phyloP scores from a whole-genome alignment of 1,140 invertebrate species.

The Metaphire vulgaris region DNA sequence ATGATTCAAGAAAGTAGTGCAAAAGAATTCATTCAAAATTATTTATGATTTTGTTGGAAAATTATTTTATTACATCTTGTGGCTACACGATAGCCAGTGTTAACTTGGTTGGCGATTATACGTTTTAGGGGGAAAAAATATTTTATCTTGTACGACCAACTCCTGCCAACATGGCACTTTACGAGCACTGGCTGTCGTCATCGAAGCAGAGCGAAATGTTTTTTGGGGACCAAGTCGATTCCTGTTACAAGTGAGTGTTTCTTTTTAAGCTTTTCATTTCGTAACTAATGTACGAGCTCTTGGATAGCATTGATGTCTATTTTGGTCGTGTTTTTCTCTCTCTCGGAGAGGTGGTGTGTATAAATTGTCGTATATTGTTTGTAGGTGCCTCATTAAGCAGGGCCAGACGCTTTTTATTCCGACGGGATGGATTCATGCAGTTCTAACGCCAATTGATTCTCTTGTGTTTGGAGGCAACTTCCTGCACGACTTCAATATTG shows the following conservation, averaged over 20 bases:
- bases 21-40: too few relatives aligned
- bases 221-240: constrained; percentile 67
- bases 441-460: constrained; percentile 80
- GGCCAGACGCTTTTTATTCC: constrained; percentile 85
- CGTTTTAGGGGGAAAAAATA: constrained; percentile 69
- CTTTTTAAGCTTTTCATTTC: too few relatives aligned
- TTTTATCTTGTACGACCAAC: constrained; percentile 82
- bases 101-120: too few relatives aligned
- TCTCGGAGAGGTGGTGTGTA: too few relatives aligned
- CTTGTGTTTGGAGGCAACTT: constrained; percentile 91
- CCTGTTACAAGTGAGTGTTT: constrained; percentile 24
- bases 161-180: constrained; percentile 67
- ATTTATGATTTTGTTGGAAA: too few relatives aligned
- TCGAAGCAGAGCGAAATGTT: constrained; percentile 75
- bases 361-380: too few relatives aligned
- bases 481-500: constrained; percentile 80
- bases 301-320: too few relatives aligned
- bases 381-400: constrained; percentile 63
- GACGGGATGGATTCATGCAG: constrained; percentile 90
- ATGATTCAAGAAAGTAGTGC: too few relatives aligned
- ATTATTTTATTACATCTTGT: too few relatives aligned
- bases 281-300: too few relatives aligned
- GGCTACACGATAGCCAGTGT: too few relatives aligned
- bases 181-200: constrained; percentile 77
- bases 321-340: too few relatives aligned